phyloP scores from a whole-genome alignment of 2,888 invertebrate genomes.

The Mythimna impura region DNA sequence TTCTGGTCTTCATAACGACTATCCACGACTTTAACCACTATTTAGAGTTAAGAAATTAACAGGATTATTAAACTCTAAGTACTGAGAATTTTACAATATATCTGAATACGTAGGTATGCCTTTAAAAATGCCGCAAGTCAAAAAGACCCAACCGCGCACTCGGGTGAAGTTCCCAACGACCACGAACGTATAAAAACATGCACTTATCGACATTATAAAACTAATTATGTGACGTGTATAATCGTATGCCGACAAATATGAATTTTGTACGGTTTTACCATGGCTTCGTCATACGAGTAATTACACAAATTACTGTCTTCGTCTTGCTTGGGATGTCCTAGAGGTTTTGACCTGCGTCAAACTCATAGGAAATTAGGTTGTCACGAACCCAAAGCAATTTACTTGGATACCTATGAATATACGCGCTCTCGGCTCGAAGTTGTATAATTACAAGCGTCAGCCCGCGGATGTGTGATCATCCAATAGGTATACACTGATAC shows the following conservation, averaged over 20 bases:
- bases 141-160: not conserved
- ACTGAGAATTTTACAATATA: not conserved
- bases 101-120: too few relatives aligned
- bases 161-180: not conserved
- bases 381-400: conserved; percentile 5
- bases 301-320: conserved; percentile 36
- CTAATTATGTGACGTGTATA: conserved; percentile 35
- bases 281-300: conserved; percentile 20
- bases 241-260: conserved; percentile 23
- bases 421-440: not conserved
- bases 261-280: conserved; percentile 49
- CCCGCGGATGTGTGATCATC: not conserved
- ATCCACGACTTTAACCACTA: not conserved
- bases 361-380: conserved; percentile 26
- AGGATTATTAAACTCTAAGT: not conserved
- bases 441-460: not conserved
- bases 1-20: too few relatives aligned
- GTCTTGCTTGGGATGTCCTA: conserved; percentile 31
- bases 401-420: not conserved
- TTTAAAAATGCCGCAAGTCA: not conserved
- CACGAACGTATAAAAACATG: conserved; percentile 10
- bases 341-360: conserved; percentile 43
- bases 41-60: not conserved
- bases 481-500: not conserved
- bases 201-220: conserved; percentile 41